A percentile compares a stretch with the other conserved stretches of the same genome.
Evolutionary conservation across 2,797 vertebrate genomes (phyloP).

Genomic region (Loris lydekkerianus): DNA sequence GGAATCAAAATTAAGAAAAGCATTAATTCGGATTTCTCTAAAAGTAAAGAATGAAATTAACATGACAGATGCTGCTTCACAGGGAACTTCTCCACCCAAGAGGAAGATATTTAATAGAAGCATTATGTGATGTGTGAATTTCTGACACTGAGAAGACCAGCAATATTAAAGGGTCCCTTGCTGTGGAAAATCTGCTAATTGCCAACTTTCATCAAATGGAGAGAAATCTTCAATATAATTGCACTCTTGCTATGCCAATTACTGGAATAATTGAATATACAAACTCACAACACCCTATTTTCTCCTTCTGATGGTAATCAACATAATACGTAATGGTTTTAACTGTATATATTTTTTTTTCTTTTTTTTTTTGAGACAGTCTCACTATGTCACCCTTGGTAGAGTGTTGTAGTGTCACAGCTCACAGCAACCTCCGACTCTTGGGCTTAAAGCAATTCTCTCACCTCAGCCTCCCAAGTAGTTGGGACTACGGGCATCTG

Average conservation of each 20-base stretch:
- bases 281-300: neutral
- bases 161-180: neutral
- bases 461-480: too few species aligned
- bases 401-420: too few species aligned
- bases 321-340: neutral
- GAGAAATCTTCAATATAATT: neutral
- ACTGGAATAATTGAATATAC: neutral
- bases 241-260: neutral
- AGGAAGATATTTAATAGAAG: slow-evolving; percentile 24
- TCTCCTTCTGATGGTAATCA: neutral
- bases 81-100: slow-evolving; percentile 5
- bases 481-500: too few species aligned
- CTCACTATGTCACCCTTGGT: too few species aligned
- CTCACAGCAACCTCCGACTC: too few species aligned
- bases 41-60: slow-evolving; percentile 45
- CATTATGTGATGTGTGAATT: neutral
- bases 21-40: slow-evolving; percentile 23
- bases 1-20: slow-evolving; percentile 25
- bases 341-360: neutral
- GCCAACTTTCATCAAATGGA: neutral
- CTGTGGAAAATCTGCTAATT: slow-evolving; percentile 23
- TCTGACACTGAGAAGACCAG: slow-evolving; percentile 9
- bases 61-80: neutral
- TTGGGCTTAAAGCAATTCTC: too few species aligned
- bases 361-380: too few species aligned